Conservation (phyloP, 64 coral and sea anemone genomes). For the Porites lutea region DNA sequence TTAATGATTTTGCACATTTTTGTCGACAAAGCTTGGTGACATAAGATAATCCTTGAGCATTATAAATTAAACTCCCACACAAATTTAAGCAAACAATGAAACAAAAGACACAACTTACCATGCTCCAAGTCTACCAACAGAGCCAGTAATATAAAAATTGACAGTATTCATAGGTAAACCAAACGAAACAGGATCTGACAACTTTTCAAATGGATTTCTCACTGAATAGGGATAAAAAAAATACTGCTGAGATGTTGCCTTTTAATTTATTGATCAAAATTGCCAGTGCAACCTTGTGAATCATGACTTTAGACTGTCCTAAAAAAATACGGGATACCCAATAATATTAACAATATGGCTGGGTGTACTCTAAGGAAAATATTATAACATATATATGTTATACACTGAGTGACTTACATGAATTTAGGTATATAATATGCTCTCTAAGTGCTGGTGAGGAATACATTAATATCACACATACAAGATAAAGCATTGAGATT, state of each 20-base stretch:
- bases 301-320: too few species aligned
- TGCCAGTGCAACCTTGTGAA: too few species aligned
- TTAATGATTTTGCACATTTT: too few species aligned
- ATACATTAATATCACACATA: slow-evolving; percentile 46
- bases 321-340: too few species aligned
- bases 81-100: neutral
- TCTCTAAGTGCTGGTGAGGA: slow-evolving; percentile 43
- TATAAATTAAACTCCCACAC: too few species aligned
- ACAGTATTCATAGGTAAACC: slow-evolving; percentile 47
- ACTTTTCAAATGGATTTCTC: slow-evolving; percentile 44
- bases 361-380: too few species aligned
- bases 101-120: slow-evolving; percentile 32
- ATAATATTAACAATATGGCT: too few species aligned
- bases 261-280: too few species aligned
- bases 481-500: slow-evolving; percentile 10
- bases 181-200: slow-evolving; percentile 36
- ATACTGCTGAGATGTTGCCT: neutral
- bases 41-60: too few species aligned
- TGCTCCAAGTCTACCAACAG: slow-evolving; percentile 60
- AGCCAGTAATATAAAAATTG: slow-evolving; percentile 61
- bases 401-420: slow-evolving; percentile 7
- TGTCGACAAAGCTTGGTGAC: too few species aligned
- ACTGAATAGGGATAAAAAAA: neutral
- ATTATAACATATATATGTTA: too few species aligned
- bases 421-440: slow-evolving; percentile 62